Conservation (phyloP, 2,888 invertebrate genomes). For the Ceratothoa steindachneri region DNA sequence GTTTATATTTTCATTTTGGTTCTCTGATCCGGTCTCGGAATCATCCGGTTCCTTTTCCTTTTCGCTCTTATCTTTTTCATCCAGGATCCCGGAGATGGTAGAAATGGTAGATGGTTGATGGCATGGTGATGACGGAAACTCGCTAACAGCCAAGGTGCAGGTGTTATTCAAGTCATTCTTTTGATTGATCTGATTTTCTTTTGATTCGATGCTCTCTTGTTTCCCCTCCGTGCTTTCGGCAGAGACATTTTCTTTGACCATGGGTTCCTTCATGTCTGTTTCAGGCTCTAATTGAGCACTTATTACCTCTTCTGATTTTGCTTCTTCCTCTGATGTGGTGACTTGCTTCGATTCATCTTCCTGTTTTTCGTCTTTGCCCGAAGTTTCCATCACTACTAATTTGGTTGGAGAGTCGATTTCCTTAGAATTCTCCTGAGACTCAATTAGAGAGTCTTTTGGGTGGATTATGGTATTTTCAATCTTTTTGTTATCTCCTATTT, state of each 20-base stretch:
- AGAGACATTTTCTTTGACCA: neutral
- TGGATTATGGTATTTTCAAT: conserved; percentile 48
- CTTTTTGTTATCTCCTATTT: conserved; percentile 21
- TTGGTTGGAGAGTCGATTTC: neutral
- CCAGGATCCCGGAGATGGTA: conserved; percentile 48
- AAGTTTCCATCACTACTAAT: neutral
- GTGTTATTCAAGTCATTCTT: conserved; percentile 13
- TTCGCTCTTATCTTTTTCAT: conserved; percentile 38
- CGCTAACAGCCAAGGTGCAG: neutral
- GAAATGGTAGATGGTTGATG: conserved; percentile 34
- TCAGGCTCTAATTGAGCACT: too few relatives aligned
- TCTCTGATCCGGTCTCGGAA: neutral
- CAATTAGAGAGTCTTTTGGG: conserved; percentile 34
- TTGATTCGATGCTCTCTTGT: neutral
- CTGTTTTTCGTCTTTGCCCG: neutral
- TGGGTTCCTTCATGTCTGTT: neutral
- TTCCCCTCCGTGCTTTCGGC: neutral
- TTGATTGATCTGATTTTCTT: conserved; percentile 46
- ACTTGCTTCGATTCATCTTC: neutral
- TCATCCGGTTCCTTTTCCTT: conserved; percentile 28
- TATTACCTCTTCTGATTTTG: neutral
- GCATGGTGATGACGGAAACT: conserved; percentile 7
- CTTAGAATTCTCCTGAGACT: neutral
- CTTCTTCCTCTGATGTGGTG: neutral
- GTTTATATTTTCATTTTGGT: neutral